Evolutionary conservation across 2,113 vertebrate species (phyloP).

Genomic region (Mastomys natalensis): DNA sequence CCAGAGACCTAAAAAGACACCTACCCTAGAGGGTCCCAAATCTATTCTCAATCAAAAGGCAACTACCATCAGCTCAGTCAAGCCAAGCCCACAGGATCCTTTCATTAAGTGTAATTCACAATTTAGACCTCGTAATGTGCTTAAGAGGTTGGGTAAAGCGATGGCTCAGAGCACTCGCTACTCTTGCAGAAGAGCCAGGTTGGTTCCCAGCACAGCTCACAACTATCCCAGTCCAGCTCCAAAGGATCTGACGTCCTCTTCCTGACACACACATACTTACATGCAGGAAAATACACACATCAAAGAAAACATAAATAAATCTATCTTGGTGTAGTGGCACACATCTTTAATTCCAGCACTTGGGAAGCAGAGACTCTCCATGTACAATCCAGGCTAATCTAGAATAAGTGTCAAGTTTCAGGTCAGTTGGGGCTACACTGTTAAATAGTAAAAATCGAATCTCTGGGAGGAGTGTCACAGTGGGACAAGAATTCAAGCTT

Average conservation of each 20-base stretch:
- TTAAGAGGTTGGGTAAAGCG: background rate
- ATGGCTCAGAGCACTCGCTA: background rate
- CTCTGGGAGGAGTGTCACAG: background rate
- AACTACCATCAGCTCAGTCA: background rate
- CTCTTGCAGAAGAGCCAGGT: background rate
- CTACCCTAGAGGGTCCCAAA: too few relatives aligned
- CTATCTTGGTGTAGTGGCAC: background rate
- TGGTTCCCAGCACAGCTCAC: too few relatives aligned
- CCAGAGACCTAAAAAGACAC: background rate
- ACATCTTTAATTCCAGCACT: background rate
- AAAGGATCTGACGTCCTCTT: background rate
- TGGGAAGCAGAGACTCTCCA: background rate
- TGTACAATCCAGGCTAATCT: background rate
- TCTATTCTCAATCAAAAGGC: too few relatives aligned
- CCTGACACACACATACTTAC: background rate
- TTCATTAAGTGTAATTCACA: too few relatives aligned
- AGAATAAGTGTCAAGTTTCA: background rate
- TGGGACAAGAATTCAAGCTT: background rate
- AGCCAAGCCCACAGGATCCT: too few relatives aligned
- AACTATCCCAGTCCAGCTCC: background rate
- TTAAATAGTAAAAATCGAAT: background rate
- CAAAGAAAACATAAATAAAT: background rate
- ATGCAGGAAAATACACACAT: background rate
- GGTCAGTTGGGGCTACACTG: background rate
- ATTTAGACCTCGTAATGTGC: background rate